Percentiles rank a stretch among this genome's conserved stretches.
phyloP scores from a whole-genome alignment of 1,140 invertebrate genomes.

The Lordiphosa stackelbergi region DNA sequence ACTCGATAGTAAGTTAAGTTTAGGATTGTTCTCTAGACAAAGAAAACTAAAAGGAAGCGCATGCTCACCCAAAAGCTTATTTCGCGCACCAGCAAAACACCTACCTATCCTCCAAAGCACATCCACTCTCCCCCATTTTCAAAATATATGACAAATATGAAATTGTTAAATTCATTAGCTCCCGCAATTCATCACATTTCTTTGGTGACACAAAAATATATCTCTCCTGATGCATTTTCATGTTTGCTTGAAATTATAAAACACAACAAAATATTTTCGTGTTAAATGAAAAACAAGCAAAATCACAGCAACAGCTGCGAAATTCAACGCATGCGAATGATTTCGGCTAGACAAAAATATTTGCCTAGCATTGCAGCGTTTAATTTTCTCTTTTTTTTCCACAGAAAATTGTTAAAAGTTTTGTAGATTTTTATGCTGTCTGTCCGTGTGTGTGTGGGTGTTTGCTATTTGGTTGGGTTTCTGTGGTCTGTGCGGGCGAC shows the following conservation, averaged over 20 bases:
- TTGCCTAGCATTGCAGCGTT: conserved; percentile 63
- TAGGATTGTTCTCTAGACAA: no score
- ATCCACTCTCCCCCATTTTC: no score
- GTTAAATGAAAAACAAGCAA: conserved; percentile 67
- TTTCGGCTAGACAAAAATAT: conserved; percentile 69
- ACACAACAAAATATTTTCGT: conserved; percentile 63
- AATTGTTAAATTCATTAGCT: no score
- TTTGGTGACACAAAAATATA: neutral
- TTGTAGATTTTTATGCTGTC: conserved; percentile 12
- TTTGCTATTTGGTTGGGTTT: conserved; percentile 47
- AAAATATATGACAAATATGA: no score
- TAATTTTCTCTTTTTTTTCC: conserved; percentile 45
- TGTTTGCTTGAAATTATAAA: conserved; percentile 73
- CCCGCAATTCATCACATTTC: neutral
- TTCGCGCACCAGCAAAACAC: no score
- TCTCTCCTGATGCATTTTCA: neutral
- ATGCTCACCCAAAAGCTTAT: no score
- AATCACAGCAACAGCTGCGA: conserved; percentile 32
- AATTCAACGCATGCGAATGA: conserved; percentile 31
- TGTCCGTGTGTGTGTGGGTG: conserved; percentile 13
- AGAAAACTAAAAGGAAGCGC: no score
- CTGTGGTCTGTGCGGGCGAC: conserved; percentile 62
- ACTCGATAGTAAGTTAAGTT: no score
- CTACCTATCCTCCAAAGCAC: no score
- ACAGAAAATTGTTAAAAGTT: conserved; percentile 30